phyloP scores from a whole-genome alignment of 37 sponge, comb jelly and placozoan genomes.

The Mnemiopsis leidyi region DNA sequence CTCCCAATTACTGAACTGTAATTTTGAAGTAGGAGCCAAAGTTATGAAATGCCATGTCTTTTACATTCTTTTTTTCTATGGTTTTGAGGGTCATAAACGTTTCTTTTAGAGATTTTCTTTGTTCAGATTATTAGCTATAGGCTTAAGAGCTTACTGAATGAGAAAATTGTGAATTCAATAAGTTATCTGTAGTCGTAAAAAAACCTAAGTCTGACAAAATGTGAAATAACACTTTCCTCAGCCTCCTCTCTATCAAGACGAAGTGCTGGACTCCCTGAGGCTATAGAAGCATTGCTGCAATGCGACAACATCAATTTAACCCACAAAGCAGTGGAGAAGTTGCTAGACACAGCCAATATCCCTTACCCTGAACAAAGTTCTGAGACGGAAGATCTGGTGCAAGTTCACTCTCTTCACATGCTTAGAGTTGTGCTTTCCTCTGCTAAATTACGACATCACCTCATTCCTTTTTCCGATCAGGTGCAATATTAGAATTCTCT shows the following conservation, averaged over 20 bases:
- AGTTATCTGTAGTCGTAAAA: no score
- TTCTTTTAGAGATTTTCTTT: neutral
- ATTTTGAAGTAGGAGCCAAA: no score
- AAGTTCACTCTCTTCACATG: slow-evolving; percentile 43
- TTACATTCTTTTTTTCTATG: no score
- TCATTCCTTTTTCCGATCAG: neutral
- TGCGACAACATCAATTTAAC: neutral
- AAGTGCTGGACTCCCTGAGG: slow-evolving; percentile 60
- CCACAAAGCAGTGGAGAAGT: neutral
- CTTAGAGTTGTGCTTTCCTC: slow-evolving; percentile 14
- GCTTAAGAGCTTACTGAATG: no score
- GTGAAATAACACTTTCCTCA: neutral
- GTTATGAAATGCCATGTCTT: no score
- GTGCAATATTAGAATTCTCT: no score
- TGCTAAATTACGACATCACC: slow-evolving; percentile 6
- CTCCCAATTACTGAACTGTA: no score
- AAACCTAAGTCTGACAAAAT: no score
- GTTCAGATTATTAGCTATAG: no score
- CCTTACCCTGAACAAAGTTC: slow-evolving; percentile 2
- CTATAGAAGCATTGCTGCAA: slow-evolving; percentile 34
- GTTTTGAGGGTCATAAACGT: neutral
- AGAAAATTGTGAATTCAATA: no score
- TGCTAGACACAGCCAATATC: neutral
- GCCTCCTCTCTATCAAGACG: slow-evolving; percentile 25
- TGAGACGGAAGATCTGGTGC: slow-evolving; percentile 33